Conservation (phyloP, 30 jellyfish, hydroid and myxozoan genomes). For the Aurelia sp. region DNA sequence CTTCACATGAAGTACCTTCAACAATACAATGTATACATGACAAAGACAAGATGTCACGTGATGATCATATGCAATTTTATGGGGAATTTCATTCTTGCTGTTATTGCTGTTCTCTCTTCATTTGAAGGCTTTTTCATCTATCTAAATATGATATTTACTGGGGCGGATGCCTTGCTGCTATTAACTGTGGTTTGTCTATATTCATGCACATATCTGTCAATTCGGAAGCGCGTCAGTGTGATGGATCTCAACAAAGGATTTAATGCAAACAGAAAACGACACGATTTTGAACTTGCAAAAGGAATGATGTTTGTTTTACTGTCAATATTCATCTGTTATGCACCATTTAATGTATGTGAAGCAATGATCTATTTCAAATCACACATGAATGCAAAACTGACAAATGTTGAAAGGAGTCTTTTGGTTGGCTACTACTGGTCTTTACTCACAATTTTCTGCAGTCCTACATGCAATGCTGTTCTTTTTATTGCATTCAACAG, state of each 20-base stretch:
- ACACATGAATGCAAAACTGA: neutral
- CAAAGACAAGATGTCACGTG: neutral
- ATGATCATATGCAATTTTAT: neutral
- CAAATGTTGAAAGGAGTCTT: neutral
- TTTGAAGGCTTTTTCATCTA: constrained; percentile 9
- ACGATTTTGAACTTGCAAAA: constrained; percentile 1
- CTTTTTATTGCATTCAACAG: neutral
- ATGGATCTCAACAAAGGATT: neutral
- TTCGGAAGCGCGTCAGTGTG: neutral
- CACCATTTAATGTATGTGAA: constrained; percentile 6
- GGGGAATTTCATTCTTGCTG: neutral
- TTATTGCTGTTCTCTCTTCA: neutral
- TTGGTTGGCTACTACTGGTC: constrained; percentile 13
- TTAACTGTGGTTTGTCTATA: neutral
- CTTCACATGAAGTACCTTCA: constrained; percentile 22
- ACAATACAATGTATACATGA: neutral
- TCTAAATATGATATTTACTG: neutral
- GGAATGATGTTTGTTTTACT: constrained; percentile 7
- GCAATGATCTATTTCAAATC: neutral
- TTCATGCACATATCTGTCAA: neutral
- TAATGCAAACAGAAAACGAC: neutral
- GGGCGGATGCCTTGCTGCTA: neutral
- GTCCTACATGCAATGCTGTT: constrained; percentile 26
- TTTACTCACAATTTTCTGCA: neutral
- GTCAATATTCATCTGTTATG: constrained; percentile 7